A percentile compares a stretch with the other conserved stretches of the same genome.
These are phyloP conservation scores for Branchipolynoe longqiensis DNA, from an alignment of 2,888 invertebrate genomes.

Conservation along the genomic window DNA sequence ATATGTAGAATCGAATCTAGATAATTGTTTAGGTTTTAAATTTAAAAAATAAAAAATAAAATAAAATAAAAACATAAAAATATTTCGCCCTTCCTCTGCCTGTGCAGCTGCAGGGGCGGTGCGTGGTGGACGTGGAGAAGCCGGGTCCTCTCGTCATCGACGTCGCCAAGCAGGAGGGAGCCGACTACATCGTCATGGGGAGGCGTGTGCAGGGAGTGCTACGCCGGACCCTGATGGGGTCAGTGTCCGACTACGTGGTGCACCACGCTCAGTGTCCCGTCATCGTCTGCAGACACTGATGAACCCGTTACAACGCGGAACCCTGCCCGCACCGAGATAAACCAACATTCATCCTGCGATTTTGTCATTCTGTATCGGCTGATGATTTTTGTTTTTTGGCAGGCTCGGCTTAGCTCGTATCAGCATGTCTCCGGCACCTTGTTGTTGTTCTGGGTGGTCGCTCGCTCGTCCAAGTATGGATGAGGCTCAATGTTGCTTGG, in stretches of 20 bases:
- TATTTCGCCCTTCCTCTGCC: neutral
- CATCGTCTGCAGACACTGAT: conserved; percentile 51
- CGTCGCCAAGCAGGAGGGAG: conserved; percentile 56
- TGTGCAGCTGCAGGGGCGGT: conserved; percentile 42
- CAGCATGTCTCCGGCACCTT: too few relatives aligned
- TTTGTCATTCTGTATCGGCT: too few relatives aligned
- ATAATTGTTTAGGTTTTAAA: too few relatives aligned
- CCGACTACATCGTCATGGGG: conserved; percentile 60
- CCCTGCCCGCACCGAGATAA: too few relatives aligned
- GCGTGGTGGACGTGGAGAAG: conserved; percentile 57
- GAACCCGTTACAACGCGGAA: too few relatives aligned
- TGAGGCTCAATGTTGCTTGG: too few relatives aligned
- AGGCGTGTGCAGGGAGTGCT: conserved; percentile 59
- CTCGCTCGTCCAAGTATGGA: too few relatives aligned
- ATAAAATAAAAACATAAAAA: neutral
- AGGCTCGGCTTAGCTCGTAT: too few relatives aligned
- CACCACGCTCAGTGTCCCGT: conserved; percentile 62
- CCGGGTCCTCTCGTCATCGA: conserved; percentile 54
- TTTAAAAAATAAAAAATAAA: neutral
- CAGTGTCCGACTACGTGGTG: conserved; percentile 59
- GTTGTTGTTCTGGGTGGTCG: too few relatives aligned
- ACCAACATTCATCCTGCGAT: too few relatives aligned
- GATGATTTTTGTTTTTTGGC: too few relatives aligned
- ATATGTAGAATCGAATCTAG: too few relatives aligned
- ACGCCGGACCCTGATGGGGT: conserved; percentile 58